phyloP scores from a whole-genome alignment of 2,888 invertebrate species.

The Drosophila histrio region DNA sequence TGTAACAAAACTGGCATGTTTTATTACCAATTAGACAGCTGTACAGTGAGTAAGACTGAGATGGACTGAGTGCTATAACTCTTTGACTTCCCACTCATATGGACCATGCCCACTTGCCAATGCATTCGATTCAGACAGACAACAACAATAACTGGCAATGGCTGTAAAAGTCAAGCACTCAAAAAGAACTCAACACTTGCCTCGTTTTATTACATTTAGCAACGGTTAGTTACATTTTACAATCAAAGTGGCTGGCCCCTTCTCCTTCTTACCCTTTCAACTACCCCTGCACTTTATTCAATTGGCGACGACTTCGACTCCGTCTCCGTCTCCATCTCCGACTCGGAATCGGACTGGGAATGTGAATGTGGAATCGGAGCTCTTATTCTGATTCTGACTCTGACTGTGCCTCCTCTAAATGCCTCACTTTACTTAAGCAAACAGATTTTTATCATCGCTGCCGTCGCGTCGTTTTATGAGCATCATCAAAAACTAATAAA shows the following conservation, averaged over 20 bases:
- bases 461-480: slow-evolving; percentile 77
- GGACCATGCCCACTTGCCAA: background rate
- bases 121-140: background rate
- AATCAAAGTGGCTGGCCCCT: slow-evolving; percentile 31
- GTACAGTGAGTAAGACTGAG: background rate
- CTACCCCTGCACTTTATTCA: slow-evolving; percentile 26
- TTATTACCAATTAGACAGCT: background rate
- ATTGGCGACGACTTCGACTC: slow-evolving; percentile 1
- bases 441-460: slow-evolving; percentile 76
- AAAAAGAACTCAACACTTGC: slow-evolving; percentile 53
- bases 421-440: slow-evolving; percentile 79
- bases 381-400: background rate
- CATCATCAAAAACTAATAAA: slow-evolving; percentile 79
- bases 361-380: background rate
- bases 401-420: slow-evolving; percentile 41
- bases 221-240: slow-evolving; percentile 64
- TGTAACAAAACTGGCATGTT: background rate
- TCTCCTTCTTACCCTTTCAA: background rate
- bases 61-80: background rate
- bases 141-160: slow-evolving; percentile 26
- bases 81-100: background rate
- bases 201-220: slow-evolving; percentile 69
- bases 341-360: background rate
- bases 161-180: slow-evolving; percentile 39
- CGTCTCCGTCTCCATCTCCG: background rate